These are phyloP conservation scores for Acrobasis consociella DNA, from an alignment of 2,888 invertebrate genomes.

Conservation along the genomic window DNA sequence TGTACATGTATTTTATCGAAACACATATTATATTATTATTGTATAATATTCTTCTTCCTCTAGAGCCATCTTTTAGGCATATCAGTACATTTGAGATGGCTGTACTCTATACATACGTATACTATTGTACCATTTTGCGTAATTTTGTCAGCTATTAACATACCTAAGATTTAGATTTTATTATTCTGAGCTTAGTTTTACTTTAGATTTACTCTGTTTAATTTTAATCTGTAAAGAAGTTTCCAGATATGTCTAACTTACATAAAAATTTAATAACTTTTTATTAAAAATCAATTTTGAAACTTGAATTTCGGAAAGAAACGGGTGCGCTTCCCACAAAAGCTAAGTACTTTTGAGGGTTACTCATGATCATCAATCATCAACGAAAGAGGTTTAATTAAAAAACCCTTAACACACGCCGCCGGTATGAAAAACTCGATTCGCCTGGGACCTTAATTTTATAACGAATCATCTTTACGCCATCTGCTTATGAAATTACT, in stretches of 20 bases:
- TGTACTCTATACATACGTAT: too few species aligned
- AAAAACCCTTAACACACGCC: neutral
- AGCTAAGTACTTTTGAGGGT: neutral
- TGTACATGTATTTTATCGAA: too few species aligned
- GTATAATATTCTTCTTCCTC: too few species aligned
- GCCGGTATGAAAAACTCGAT: slow-evolving; percentile 4
- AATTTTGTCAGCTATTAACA: too few species aligned
- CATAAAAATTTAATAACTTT: neutral
- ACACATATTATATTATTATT: too few species aligned
- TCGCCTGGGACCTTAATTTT: neutral
- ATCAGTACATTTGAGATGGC: too few species aligned
- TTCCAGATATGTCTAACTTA: neutral
- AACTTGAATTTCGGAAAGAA: neutral
- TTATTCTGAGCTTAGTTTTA: too few species aligned
- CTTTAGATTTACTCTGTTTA: too few species aligned
- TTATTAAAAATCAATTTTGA: neutral
- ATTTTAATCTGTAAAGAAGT: neutral
- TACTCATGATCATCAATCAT: slow-evolving; percentile 17
- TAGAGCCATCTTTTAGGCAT: too few species aligned
- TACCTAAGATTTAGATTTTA: too few species aligned
- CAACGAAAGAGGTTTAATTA: slow-evolving; percentile 1
- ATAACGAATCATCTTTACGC: neutral
- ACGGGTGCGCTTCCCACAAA: neutral
- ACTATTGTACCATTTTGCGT: too few species aligned
- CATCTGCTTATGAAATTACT: neutral